A percentile compares a stretch with the other conserved stretches of the same genome.
Evolutionary conservation across 2,797 vertebrate genomes (phyloP).

Genomic region (Decapterus maruadsi): DNA sequence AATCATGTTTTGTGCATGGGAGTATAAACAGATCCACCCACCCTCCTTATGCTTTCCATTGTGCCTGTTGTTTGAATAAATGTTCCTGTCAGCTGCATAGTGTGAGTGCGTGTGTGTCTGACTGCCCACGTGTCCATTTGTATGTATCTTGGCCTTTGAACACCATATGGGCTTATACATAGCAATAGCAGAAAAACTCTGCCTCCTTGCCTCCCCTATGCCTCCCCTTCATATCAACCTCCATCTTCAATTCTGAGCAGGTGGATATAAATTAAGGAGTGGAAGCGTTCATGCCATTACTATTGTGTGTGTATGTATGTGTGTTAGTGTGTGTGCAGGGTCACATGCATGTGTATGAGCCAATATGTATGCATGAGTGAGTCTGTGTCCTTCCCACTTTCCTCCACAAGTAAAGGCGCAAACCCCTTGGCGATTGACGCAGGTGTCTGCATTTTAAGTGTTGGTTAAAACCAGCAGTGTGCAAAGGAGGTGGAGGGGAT

Average conservation of each 20-base stretch:
- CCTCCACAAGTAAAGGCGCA: constrained; percentile 64
- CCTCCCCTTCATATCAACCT: constrained; percentile 21
- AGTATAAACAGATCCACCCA: constrained; percentile 18
- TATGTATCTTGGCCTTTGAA: constrained; percentile 42
- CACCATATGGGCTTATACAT: constrained; percentile 5
- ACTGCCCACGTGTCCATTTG: constrained; percentile 26
- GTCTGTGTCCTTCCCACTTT: constrained; percentile 74
- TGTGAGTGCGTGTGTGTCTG: constrained; percentile 2
- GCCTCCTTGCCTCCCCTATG: constrained; percentile 1
- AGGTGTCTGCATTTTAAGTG: constrained; percentile 79
- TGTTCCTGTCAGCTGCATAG: background rate
- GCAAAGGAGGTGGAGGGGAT: background rate
- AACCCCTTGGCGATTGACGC: constrained; percentile 66
- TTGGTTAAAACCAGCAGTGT: constrained; percentile 51
- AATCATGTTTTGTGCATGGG: background rate
- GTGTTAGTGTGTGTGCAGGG: constrained; percentile 16
- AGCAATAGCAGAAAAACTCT: constrained; percentile 14
- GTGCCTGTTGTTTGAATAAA: constrained; percentile 12
- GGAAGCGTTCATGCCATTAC: constrained; percentile 24
- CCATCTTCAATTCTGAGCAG: constrained; percentile 33
- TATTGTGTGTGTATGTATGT: constrained; percentile 8
- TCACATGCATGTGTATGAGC: constrained; percentile 68
- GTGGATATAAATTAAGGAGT: constrained; percentile 57
- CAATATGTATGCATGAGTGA: constrained; percentile 80
- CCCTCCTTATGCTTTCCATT: constrained; percentile 27